Base-by-base conservation (phyloP, 1,140 invertebrate species). In the Bombus superbus region DNA sequence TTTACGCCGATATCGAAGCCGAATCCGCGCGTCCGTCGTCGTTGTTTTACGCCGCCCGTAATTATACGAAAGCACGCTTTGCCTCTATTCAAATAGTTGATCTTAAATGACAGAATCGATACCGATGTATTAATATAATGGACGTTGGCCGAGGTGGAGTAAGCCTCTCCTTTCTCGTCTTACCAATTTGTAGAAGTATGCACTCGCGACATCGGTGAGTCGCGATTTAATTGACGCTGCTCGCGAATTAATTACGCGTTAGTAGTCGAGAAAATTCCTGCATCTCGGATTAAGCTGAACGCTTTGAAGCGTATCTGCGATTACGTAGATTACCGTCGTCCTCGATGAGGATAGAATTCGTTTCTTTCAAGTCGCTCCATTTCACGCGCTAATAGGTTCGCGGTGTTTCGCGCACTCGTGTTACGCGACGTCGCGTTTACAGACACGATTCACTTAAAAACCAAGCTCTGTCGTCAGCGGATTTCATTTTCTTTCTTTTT, bases 301-400 rank as follows among this genome's bases (percentile, higher is more conserved):
- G 42, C 57, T 80, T 72, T 62, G 68, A 64, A 47, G 28, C 68
- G 76, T 62, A 53, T 62, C 68, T 71, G 64, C 76, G 83, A 84
- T 84, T 72, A 79, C 82, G 77, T 80, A 22, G 83, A 85, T 85
- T 73, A 85, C 75, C n/a, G 76, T 66, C 40, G 32, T 73, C 62
- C 76, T 40, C 83, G 77, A 85, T 73, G 76, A 72, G 57, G 68
- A 57, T 71, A 40, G 40, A 80, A 62, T 72, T 80, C 77, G 68
- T 85, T 85, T 80, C 77, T 85, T 85, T 80, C 53, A 59, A 80
- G 64, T 47, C 35, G 77, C 53, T 73, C 53, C 83, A 32, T 80
- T 85, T 80, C 77, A 25, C 77, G 68, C 77, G 77, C 68, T 85
- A 85, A 85, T 80, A 85, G 83, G 76, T 79, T 69, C 76, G 83